Percentiles rank a stretch among this genome's conserved stretches.
Evolutionary conservation across 2,113 vertebrate genomes (phyloP).

Genomic region (Tylochromis polylepis): DNA sequence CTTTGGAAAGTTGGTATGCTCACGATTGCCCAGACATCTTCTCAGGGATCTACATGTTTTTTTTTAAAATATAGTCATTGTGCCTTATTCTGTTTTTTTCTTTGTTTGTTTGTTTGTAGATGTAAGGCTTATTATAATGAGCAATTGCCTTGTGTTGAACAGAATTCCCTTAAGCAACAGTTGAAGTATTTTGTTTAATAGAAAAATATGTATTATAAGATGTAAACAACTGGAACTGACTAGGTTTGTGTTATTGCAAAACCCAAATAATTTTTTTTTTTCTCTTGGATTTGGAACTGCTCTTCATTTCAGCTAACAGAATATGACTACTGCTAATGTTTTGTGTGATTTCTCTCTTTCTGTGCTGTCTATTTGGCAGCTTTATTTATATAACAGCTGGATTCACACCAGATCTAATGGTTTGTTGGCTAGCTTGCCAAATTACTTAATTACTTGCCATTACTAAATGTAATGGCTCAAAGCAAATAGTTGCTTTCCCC

Average conservation of each 20-base stretch:
- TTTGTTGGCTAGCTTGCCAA: background rate
- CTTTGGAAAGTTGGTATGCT: background rate
- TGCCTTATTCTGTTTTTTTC: background rate
- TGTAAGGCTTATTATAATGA: background rate
- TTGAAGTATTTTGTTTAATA: background rate
- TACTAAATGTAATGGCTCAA: background rate
- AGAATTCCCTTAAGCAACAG: background rate
- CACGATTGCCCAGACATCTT: background rate
- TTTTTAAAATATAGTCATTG: background rate
- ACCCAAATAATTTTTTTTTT: background rate
- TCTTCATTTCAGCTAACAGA: background rate
- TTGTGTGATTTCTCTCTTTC: background rate
- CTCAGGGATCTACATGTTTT: background rate
- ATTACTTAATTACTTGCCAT: background rate
- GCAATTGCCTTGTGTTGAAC: background rate
- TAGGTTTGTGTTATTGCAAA: background rate
- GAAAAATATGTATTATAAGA: background rate
- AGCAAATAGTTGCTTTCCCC: background rate
- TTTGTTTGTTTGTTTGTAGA: background rate
- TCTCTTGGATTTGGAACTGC: background rate
- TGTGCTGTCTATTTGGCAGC: background rate
- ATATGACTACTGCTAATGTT: background rate
- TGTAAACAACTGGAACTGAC: background rate
- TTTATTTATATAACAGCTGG: background rate
- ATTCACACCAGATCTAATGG: background rate